Evolutionary conservation across 30 jellyfish, hydroid and myxozoan species (phyloP).

Genomic region (Hydractinia echinata): DNA sequence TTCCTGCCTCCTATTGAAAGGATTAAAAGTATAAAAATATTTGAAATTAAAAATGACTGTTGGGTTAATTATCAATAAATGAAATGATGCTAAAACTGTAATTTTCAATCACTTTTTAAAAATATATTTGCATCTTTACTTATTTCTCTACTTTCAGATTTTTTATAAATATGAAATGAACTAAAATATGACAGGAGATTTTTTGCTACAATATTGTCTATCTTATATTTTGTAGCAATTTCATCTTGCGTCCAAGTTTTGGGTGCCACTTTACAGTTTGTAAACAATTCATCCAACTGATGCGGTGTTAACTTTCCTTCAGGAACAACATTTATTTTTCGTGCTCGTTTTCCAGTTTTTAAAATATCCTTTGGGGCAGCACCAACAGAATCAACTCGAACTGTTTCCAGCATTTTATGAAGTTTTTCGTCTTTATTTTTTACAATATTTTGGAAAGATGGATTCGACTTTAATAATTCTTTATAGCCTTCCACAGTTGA

Average conservation of each 20-base stretch:
- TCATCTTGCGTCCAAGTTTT: conserved; percentile 20
- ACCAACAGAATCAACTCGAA: conserved; percentile 38
- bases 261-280: conserved; percentile 30
- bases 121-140: no score
- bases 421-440: conserved; percentile 17
- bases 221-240: conserved; percentile 23
- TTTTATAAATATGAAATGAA: conserved; percentile 28
- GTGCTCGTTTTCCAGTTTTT: conserved; percentile 18
- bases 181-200: conserved; percentile 16
- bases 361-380: conserved; percentile 30
- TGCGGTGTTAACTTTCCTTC: conserved; percentile 31
- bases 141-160: background rate
- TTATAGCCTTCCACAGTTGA: conserved; percentile 28
- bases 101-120: no score
- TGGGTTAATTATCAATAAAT: no score
- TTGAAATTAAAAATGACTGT: no score
- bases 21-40: no score
- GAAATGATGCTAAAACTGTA: no score
- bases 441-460: conserved; percentile 3
- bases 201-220: conserved; percentile 36
- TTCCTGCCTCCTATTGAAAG: no score
- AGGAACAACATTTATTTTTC: background rate
- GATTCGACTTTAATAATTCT: conserved; percentile 26
- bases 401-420: conserved; percentile 29
- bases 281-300: conserved; percentile 21